These are phyloP conservation scores for Neotoxoptera formosana DNA, from an alignment of 1,140 invertebrate genomes.

Conservation along the genomic window DNA sequence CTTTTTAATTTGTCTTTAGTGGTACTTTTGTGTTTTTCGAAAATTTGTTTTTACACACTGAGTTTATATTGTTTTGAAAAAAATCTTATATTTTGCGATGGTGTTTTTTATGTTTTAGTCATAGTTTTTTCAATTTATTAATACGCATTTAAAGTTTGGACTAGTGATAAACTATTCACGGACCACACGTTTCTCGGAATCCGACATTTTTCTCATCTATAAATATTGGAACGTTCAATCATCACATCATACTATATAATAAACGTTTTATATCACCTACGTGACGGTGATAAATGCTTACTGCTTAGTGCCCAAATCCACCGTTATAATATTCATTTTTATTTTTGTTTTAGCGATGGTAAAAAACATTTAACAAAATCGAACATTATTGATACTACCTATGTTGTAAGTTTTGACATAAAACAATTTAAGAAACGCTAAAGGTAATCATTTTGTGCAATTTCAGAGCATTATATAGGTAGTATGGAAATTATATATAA, in stretches of 20 bases:
- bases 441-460: too few relatives aligned
- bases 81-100: too few relatives aligned
- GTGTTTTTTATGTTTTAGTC: too few relatives aligned
- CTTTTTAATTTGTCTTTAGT: background rate
- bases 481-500: too few relatives aligned
- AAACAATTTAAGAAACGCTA: too few relatives aligned
- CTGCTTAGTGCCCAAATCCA: background rate
- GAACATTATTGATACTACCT: too few relatives aligned
- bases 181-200: background rate
- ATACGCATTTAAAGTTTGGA: background rate
- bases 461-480: too few relatives aligned
- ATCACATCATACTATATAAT: background rate
- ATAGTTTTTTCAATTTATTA: background rate
- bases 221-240: background rate
- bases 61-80: too few relatives aligned
- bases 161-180: background rate
- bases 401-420: too few relatives aligned
- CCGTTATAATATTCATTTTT: too few relatives aligned
- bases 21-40: background rate
- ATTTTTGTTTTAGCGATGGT: background rate
- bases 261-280: background rate
- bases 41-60: too few relatives aligned
- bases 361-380: too few relatives aligned
- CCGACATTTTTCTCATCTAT: background rate
- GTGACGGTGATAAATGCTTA: background rate